Conservation (phyloP, 2,113 vertebrate species). For the Sylvia atricapilla region DNA sequence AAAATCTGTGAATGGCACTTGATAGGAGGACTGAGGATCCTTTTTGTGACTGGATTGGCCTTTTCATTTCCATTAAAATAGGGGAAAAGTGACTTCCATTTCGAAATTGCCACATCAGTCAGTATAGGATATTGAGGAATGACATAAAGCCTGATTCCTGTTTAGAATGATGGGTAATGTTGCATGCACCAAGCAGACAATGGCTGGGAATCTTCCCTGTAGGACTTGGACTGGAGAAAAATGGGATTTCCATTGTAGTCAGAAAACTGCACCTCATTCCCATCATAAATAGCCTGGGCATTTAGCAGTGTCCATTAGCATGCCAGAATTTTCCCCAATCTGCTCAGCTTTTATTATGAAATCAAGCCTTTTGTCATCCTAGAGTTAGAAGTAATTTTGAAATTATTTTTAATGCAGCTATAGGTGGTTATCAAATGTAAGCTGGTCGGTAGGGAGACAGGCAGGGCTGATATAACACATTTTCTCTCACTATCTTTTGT, state of each 20-base stretch:
- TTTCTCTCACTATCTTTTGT: background rate
- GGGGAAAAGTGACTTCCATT: background rate
- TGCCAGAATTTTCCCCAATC: background rate
- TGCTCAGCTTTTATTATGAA: background rate
- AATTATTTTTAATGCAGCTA: slow-evolving; percentile 27
- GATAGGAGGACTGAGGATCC: background rate
- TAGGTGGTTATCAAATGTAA: background rate
- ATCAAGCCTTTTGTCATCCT: background rate
- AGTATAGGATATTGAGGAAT: background rate
- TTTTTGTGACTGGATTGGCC: background rate
- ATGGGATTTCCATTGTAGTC: background rate
- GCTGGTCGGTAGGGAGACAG: background rate
- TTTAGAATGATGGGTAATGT: background rate
- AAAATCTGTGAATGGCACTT: background rate
- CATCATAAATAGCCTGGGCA: background rate
- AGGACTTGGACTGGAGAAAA: background rate
- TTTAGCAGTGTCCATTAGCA: background rate
- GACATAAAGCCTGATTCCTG: background rate
- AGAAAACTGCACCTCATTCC: background rate
- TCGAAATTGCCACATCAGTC: background rate
- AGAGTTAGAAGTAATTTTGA: background rate
- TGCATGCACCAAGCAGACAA: background rate
- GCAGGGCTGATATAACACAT: background rate
- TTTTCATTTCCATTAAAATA: background rate
- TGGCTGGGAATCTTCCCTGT: background rate